phyloP scores from a whole-genome alignment of 2,113 vertebrate species.

The Etheostoma spectabile region DNA sequence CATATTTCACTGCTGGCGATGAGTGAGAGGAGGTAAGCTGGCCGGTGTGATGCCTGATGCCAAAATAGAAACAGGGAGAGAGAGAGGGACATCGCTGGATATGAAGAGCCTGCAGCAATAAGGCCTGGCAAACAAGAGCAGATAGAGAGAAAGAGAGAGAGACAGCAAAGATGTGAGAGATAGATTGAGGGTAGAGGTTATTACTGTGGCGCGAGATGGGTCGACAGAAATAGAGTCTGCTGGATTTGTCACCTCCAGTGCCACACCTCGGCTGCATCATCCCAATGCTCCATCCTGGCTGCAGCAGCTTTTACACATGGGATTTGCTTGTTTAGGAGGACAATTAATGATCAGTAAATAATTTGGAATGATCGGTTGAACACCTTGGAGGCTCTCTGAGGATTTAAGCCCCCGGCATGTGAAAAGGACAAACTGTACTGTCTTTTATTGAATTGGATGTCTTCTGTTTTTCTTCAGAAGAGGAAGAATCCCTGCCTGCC shows the following conservation, averaged over 20 bases:
- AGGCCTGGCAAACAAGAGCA: conserved; percentile 29
- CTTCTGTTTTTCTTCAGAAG: conserved; percentile 10
- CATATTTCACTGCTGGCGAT: conserved; percentile 25
- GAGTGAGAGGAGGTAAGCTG: conserved; percentile 45
- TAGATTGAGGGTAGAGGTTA: conserved; percentile 45
- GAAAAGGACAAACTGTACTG: conserved; percentile 3
- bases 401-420: background rate
- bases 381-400: conserved; percentile 4
- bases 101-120: conserved; percentile 59
- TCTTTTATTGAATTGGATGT: conserved; percentile 6
- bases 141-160: conserved; percentile 28
- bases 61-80: conserved; percentile 30
- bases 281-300: conserved; percentile 9
- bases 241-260: conserved; percentile 45
- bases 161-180: conserved; percentile 43
- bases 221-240: conserved; percentile 37
- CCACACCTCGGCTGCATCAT: conserved; percentile 58
- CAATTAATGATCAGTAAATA: background rate
- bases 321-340: background rate
- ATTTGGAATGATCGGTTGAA: background rate
- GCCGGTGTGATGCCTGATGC: conserved; percentile 39
- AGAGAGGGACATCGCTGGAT: conserved; percentile 33
- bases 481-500: conserved; percentile 13
- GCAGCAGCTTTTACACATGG: conserved; percentile 28
- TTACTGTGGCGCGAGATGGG: conserved; percentile 21